phyloP scores from a whole-genome alignment of 2,113 vertebrate genomes.

The Psittacula cyanocephala region DNA sequence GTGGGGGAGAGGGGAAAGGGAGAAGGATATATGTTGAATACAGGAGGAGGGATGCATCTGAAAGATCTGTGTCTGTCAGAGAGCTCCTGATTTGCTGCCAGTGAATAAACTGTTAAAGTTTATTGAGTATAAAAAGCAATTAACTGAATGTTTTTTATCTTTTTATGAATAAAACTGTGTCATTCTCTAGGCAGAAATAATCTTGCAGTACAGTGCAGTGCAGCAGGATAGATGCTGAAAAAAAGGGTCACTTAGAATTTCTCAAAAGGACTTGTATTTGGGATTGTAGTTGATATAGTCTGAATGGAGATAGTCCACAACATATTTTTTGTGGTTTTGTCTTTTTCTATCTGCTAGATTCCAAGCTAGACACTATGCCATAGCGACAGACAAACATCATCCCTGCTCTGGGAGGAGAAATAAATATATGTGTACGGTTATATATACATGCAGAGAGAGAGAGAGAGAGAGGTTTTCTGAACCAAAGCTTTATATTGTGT shows the following conservation, averaged over 20 bases:
- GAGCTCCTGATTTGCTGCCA: not conserved
- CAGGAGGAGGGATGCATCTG: constrained; percentile 9
- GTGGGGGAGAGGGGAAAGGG: not conserved
- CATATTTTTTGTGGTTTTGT: not conserved
- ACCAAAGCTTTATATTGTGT: not conserved
- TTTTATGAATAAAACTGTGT: not conserved
- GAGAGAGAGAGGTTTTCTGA: not conserved
- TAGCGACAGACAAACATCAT: not conserved
- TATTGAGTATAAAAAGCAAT: not conserved
- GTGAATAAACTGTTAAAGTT: not conserved
- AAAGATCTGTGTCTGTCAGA: constrained; percentile 18
- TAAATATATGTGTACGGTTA: not conserved
- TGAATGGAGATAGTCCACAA: not conserved
- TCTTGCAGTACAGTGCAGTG: not conserved
- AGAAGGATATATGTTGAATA: not conserved
- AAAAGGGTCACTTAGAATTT: not conserved
- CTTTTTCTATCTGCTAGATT: not conserved
- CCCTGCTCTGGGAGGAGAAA: not conserved
- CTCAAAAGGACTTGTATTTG: not conserved
- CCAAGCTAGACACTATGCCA: not conserved
- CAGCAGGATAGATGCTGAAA: not conserved
- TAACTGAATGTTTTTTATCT: not conserved
- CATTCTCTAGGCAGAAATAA: not conserved
- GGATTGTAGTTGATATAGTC: not conserved
- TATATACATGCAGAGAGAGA: not conserved